phyloP scores from a whole-genome alignment of 1,140 invertebrate genomes.

The Aphelinus atriplicis region DNA sequence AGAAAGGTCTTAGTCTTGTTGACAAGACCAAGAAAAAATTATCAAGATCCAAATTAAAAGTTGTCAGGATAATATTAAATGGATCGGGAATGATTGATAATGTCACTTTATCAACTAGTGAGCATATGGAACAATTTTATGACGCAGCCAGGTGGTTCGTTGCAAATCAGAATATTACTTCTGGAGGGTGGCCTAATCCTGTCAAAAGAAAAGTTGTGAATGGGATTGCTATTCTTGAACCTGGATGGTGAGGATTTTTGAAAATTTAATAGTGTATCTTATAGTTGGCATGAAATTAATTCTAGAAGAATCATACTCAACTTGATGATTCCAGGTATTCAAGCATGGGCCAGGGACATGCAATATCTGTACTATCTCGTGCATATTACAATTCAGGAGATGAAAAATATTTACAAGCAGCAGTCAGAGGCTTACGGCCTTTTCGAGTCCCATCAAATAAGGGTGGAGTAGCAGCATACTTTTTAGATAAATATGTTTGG shows the following conservation, averaged over 20 bases:
- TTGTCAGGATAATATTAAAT: constrained; percentile 73
- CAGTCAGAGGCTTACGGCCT: constrained; percentile 80
- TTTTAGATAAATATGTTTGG: constrained; percentile 83
- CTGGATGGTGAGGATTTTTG: constrained; percentile 77
- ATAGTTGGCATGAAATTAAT: too few relatives aligned
- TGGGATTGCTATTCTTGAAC: constrained; percentile 80
- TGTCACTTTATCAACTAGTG: constrained; percentile 82
- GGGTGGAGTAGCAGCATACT: constrained; percentile 87
- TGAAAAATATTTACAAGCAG: constrained; percentile 81
- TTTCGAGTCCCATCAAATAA: constrained; percentile 77
- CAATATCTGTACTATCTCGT: constrained; percentile 89
- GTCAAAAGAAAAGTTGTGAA: constrained; percentile 80
- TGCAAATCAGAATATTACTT: constrained; percentile 79
- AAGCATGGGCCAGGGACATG: constrained; percentile 98
- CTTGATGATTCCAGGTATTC: constrained; percentile 77
- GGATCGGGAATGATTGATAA: constrained; percentile 85
- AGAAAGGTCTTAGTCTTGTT: constrained; percentile 81
- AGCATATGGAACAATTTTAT: constrained; percentile 90
- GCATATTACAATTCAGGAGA: constrained; percentile 87
- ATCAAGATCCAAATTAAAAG: constrained; percentile 80
- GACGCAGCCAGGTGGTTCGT: constrained; percentile 95
- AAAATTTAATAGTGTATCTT: background rate
- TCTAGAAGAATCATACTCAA: too few relatives aligned
- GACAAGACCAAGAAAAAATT: constrained; percentile 77
- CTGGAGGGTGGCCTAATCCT: constrained; percentile 90